phyloP scores from a whole-genome alignment of 2,888 invertebrate species.

The Drosophila cracens region DNA sequence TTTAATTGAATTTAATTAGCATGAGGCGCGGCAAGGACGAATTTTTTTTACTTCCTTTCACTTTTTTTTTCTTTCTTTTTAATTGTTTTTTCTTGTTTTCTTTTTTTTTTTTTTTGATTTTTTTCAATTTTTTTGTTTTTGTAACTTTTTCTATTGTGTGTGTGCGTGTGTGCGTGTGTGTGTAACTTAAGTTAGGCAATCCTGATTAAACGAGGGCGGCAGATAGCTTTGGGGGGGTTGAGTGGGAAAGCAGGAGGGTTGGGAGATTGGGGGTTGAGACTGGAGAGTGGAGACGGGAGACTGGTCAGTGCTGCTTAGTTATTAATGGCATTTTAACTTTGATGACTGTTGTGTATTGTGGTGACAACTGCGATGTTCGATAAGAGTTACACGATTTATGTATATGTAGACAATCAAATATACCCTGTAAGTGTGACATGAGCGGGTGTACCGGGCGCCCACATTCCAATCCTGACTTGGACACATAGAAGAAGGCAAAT shows the following conservation, averaged over 20 bases:
- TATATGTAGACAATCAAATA: not conserved
- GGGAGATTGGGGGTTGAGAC: not conserved
- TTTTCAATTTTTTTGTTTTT: slow-evolving; percentile 1
- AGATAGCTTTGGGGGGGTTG: not conserved
- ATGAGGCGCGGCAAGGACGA: slow-evolving; percentile 73
- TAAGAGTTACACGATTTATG: slow-evolving; percentile 25
- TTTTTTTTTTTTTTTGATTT: slow-evolving; percentile 4
- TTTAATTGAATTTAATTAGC: slow-evolving; percentile 85
- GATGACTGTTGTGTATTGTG: slow-evolving; percentile 52
- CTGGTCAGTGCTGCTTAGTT: slow-evolving; percentile 52
- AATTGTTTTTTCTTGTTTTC: not conserved
- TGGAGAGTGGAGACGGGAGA: slow-evolving; percentile 3
- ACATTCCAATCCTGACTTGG: not conserved
- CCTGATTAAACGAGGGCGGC: slow-evolving; percentile 13
- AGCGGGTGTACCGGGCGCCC: not conserved
- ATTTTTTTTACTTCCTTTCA: slow-evolving; percentile 25
- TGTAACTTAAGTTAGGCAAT: slow-evolving; percentile 20
- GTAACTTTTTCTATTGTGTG: slow-evolving; percentile 7
- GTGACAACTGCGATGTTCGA: slow-evolving; percentile 43
- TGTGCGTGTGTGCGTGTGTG: slow-evolving; percentile 14
- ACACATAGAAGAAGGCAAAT: not conserved
- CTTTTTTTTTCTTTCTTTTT: slow-evolving; percentile 23
- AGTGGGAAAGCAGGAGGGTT: not conserved
- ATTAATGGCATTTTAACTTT: slow-evolving; percentile 78
- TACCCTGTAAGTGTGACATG: slow-evolving; percentile 7